A percentile compares a stretch with the other conserved stretches of the same genome.
Conservation (phyloP, 2,797 vertebrate species). For the Apogon hyalosoma region DNA sequence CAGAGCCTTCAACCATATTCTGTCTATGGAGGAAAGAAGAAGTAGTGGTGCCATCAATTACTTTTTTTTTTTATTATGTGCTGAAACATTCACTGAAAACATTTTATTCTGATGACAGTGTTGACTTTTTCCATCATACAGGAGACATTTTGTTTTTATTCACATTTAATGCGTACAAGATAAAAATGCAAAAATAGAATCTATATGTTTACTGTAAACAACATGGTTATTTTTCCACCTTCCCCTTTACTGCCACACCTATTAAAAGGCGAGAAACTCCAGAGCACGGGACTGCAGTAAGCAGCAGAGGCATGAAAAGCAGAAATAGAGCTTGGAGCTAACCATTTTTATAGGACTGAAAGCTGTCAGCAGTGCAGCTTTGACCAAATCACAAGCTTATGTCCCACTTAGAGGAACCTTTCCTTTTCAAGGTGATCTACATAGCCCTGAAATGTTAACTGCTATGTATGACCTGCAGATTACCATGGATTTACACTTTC, state of each 20-base stretch:
- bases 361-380: slow-evolving; percentile 34
- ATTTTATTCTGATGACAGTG: no score
- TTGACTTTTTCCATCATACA: no score
- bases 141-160: no score
- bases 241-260: slow-evolving; percentile 10
- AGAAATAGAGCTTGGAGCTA: not conserved
- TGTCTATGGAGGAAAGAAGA: no score
- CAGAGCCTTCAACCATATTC: no score
- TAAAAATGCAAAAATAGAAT: not conserved
- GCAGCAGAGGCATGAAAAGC: not conserved
- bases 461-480: slow-evolving; percentile 27
- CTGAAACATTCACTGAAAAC: no score
- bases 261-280: slow-evolving; percentile 12
- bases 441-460: slow-evolving; percentile 35
- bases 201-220: not conserved
- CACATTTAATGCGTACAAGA: no score
- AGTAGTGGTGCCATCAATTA: no score
- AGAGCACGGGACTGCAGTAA: not conserved
- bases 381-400: slow-evolving; percentile 25
- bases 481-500: slow-evolving; percentile 46
- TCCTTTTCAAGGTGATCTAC: slow-evolving; percentile 54
- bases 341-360: slow-evolving; percentile 36
- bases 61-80: no score
- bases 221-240: slow-evolving; percentile 3
- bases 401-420: slow-evolving; percentile 18